Evolutionary conservation across 2,888 invertebrate species (phyloP), one percentile per base, ranked within the genome.

Genomic region (Cephus sareptanus): DNA sequence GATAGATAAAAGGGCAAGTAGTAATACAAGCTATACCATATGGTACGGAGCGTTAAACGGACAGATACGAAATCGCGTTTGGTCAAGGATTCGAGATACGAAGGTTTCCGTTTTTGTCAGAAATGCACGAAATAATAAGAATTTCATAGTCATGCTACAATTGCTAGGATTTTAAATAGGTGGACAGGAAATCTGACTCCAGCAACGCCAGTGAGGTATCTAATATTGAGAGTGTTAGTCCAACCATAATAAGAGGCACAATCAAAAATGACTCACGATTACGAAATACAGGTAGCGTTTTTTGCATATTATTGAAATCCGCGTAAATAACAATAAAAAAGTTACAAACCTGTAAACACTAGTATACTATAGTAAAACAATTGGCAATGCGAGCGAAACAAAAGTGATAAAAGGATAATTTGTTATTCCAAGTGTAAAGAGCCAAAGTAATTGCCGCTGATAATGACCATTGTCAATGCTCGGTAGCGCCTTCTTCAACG

Each of bases 131-230:
- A 71, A 34, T 31, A 30, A 71, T 71, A 1, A 33, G 13, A 34
- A 71, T 71, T 71, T 71, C 33, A 71, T 23, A 12, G 71, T 71
- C 71, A 31, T 34, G 71, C 71, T 71, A 71, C 71, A 31, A 13
- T 71, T 71, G 15, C 71, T 71, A 34, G 31, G 71, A 71, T 56
- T 56, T 56, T 56, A 9, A 23, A 56, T 56, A 9, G 23, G 2
- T 2, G 56, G 2, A 56, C 56, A 56, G 23, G 23, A 15, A 56
- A 56, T 56, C 9, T 23, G 56, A 23, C 6, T 2, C 23, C 9
- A 9, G 2, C 9, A 56, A 9, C 9, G 9, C 23, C 56, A 56
- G 6, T 56, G 9, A 56, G 23, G 56, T 23, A 9, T 9, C 23
- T 23, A 23, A 56, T 23, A 23, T 23, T 2, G 23, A 40, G 15